These are phyloP conservation scores for Aplysia californica DNA, from an alignment of 1,140 invertebrate genomes.

Conservation along the genomic window DNA sequence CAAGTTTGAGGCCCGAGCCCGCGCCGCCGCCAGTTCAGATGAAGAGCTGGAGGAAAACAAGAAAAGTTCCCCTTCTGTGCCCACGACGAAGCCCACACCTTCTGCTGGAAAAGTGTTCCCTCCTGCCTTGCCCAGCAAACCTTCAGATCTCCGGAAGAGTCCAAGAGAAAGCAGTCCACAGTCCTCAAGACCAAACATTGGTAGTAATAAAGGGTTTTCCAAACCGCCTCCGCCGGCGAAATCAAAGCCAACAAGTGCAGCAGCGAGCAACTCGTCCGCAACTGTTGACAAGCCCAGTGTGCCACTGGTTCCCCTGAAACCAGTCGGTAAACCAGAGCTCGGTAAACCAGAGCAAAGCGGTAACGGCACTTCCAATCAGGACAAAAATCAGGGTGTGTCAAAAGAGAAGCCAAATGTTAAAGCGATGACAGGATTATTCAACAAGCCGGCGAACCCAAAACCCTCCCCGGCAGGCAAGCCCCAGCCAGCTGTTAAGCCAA, in stretches of 20 bases:
- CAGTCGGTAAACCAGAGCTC: background rate
- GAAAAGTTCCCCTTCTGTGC: background rate
- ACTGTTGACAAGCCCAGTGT: background rate
- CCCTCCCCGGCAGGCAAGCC: slow-evolving; percentile 1
- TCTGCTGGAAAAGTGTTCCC: no score
- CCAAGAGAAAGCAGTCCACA: background rate
- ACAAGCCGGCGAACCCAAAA: background rate
- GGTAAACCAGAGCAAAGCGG: no score
- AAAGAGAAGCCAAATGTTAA: no score
- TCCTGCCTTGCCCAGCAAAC: background rate
- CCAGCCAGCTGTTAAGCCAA: background rate
- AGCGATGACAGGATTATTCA: no score
- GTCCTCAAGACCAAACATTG: no score
- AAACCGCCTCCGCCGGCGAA: slow-evolving; percentile 24
- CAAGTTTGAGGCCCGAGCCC: slow-evolving; percentile 22
- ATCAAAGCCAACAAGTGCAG: background rate
- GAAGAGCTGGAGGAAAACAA: background rate
- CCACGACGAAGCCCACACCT: no score
- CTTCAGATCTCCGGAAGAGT: background rate
- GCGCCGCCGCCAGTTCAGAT: background rate
- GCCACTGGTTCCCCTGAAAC: background rate
- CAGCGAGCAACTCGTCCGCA: background rate
- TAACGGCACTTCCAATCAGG: no score
- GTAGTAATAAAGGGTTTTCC: background rate
- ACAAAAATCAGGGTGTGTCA: no score